A percentile compares a stretch with the other conserved stretches of the same genome.
phyloP scores from a whole-genome alignment of 2,888 invertebrate species.

The Plemyria rubiginata region DNA sequence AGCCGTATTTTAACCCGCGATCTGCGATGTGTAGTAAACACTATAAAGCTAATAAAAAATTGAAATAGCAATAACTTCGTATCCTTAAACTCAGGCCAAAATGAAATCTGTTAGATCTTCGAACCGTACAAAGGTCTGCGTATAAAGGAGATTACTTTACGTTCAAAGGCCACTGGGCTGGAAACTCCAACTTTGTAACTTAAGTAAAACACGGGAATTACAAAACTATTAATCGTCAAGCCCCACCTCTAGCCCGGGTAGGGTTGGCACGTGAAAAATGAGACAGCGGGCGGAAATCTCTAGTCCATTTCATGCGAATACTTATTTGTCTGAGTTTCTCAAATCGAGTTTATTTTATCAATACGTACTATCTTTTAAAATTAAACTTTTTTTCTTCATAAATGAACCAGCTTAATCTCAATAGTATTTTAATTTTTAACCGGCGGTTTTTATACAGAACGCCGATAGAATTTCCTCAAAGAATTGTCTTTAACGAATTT shows the following conservation, averaged over 20 bases:
- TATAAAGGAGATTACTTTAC: constrained; percentile 28
- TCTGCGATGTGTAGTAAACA: too few species aligned
- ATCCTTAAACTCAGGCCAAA: constrained; percentile 11
- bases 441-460: too few species aligned
- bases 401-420: too few species aligned
- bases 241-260: constrained; percentile 14
- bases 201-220: constrained; percentile 29
- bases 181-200: constrained; percentile 31
- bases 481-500: too few species aligned
- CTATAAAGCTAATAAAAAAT: too few species aligned
- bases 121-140: constrained; percentile 25
- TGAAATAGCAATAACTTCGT: constrained; percentile 5
- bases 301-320: neutral
- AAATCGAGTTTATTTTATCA: too few species aligned
- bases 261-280: constrained; percentile 20
- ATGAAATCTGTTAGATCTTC: constrained; percentile 25
- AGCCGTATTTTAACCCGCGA: too few species aligned
- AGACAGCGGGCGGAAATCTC: constrained; percentile 7
- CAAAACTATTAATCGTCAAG: constrained; percentile 24
- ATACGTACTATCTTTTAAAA: too few species aligned
- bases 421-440: too few species aligned
- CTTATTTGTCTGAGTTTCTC: neutral
- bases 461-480: too few species aligned
- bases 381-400: too few species aligned
- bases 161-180: constrained; percentile 27